Conservation (phyloP, 2,797 vertebrate species). For the Periophthalmus magnuspinnatus region DNA sequence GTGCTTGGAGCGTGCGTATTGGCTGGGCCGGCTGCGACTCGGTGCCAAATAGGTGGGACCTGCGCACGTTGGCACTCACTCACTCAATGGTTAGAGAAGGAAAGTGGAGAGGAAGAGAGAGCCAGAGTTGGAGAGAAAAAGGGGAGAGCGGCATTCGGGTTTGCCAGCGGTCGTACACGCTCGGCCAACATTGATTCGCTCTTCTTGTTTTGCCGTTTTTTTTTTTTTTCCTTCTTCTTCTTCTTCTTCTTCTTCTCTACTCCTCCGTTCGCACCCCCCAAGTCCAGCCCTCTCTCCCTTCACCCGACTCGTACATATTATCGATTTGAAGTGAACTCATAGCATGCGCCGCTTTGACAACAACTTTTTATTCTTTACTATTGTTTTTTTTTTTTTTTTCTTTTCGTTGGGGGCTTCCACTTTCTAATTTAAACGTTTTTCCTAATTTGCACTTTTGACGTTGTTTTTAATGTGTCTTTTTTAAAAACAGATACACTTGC, state of each 20-base stretch:
- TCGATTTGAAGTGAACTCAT: constrained; percentile 81
- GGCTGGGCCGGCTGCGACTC: constrained; percentile 82
- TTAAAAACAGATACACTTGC: constrained; percentile 58
- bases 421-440: constrained; percentile 60
- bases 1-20: constrained; percentile 85
- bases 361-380: constrained; percentile 65
- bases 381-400: constrained; percentile 57
- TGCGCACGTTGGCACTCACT: constrained; percentile 87
- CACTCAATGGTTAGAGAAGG: constrained; percentile 88
- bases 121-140: constrained; percentile 82
- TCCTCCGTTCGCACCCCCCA: constrained; percentile 62
- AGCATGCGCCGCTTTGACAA: constrained; percentile 79
- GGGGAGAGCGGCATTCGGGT: constrained; percentile 79
- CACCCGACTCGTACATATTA: constrained; percentile 74
- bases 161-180: constrained; percentile 82
- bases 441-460: constrained; percentile 44
- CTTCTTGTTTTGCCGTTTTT: constrained; percentile 74
- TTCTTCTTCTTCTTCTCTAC: constrained; percentile 65
- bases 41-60: constrained; percentile 95
- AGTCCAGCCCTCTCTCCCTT: constrained; percentile 63
- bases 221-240: constrained; percentile 62
- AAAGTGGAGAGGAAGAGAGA: constrained; percentile 85
- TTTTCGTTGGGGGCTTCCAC: constrained; percentile 54
- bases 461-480: constrained; percentile 29
- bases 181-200: constrained; percentile 84